Conservation (phyloP, 2,113 vertebrate genomes). For the Sturnus vulgaris region DNA sequence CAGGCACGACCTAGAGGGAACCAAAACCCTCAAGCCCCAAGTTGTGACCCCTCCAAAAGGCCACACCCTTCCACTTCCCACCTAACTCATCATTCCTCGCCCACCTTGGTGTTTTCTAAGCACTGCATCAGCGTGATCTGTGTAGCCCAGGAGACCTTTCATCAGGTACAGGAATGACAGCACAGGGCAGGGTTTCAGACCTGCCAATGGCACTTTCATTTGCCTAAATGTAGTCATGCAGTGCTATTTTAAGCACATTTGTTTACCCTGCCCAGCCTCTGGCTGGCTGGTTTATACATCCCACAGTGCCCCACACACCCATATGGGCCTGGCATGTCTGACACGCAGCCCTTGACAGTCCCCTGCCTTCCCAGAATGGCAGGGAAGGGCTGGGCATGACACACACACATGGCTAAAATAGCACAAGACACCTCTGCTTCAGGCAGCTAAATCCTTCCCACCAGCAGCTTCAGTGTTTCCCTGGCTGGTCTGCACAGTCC, state of each 20-base stretch:
- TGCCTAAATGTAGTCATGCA: background rate
- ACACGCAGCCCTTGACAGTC: background rate
- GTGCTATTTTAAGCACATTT: background rate
- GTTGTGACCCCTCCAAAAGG: background rate
- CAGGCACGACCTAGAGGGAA: accelerated
- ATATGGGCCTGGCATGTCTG: background rate
- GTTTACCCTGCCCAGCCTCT: background rate
- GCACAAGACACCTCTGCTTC: background rate
- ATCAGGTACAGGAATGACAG: background rate
- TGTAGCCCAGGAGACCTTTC: background rate
- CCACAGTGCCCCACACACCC: background rate
- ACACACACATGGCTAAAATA: background rate
- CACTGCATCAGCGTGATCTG: background rate
- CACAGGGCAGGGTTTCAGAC: background rate
- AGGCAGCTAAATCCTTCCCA: background rate
- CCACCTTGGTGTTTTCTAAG: background rate
- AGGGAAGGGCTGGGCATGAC: background rate
- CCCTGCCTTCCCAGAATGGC: background rate
- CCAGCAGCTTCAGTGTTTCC: background rate
- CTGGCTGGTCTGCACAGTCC: background rate
- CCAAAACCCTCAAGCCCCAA: background rate
- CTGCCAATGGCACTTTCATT: background rate
- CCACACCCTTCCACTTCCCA: background rate
- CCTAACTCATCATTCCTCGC: background rate
- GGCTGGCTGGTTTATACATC: background rate